These are phyloP conservation scores for Melikaiella ostensackeni DNA, from an alignment of 2,888 invertebrate species.

Conservation along the genomic window DNA sequence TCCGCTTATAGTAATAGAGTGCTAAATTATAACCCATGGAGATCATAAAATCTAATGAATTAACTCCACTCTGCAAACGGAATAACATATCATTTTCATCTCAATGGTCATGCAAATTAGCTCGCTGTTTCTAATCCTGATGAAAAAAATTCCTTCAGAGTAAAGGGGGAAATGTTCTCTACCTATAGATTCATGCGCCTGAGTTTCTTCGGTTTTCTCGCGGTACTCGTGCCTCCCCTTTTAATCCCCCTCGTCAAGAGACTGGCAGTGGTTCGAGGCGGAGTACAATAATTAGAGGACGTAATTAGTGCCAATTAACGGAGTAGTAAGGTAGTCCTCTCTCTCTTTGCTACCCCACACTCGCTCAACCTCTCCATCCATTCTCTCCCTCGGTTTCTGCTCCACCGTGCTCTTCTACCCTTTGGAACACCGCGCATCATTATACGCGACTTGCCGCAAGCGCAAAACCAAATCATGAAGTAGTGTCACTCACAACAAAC, in stretches of 20 bases:
- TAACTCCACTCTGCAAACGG: neutral
- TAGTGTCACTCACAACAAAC: constrained; percentile 28
- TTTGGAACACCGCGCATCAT: constrained; percentile 44
- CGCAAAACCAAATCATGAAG: constrained; percentile 23
- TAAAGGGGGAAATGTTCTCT: neutral
- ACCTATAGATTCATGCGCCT: constrained; percentile 40
- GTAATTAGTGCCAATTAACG: constrained; percentile 71
- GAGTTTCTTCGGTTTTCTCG: constrained; percentile 53
- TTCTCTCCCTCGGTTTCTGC: constrained; percentile 21
- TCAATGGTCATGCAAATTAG: neutral
- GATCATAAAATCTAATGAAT: neutral
- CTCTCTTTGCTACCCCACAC: constrained; percentile 42
- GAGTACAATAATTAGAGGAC: constrained; percentile 70
- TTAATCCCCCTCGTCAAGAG: constrained; percentile 52
- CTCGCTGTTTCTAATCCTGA: neutral
- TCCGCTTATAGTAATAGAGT: neutral
- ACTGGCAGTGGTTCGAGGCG: constrained; percentile 60
- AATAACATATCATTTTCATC: neutral
- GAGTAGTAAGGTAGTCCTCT: constrained; percentile 59
- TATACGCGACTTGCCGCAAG: constrained; percentile 42
- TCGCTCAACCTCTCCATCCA: constrained; percentile 38
- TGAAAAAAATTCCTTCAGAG: constrained; percentile 11
- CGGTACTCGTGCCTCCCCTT: constrained; percentile 48
- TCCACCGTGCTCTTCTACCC: constrained; percentile 38
- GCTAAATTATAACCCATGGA: neutral